These are phyloP conservation scores for Mus caroli DNA, from an alignment of 2,797 vertebrate species.

Conservation along the genomic window DNA sequence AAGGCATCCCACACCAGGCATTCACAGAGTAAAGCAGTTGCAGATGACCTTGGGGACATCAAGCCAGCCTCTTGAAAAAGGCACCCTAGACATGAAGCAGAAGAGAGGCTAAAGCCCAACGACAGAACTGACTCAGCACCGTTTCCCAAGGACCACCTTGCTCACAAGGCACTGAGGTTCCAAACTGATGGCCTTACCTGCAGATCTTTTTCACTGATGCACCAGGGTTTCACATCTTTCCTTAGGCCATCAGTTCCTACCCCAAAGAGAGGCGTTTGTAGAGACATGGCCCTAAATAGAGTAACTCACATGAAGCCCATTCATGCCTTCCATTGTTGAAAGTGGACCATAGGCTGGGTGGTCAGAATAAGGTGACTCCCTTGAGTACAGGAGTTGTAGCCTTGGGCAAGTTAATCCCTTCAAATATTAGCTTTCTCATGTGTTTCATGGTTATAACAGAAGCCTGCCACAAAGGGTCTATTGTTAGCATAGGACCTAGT, in stretches of 20 bases:
- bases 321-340: neutral
- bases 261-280: neutral
- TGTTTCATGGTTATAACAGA: neutral
- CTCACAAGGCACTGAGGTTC: neutral
- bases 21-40: neutral
- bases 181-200: neutral
- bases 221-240: neutral
- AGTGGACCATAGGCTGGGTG: neutral
- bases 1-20: neutral
- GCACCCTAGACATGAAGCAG: neutral
- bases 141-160: neutral
- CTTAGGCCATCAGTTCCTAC: neutral
- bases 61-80: neutral
- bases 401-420: neutral
- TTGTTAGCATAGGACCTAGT: neutral
- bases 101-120: neutral
- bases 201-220: neutral
- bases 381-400: neutral
- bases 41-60: neutral
- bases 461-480: neutral
- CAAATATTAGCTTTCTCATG: neutral
- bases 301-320: neutral
- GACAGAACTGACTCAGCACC: accelerated
- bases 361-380: neutral
- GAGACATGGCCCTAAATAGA: neutral